These are phyloP conservation scores for Cochlearius cochlearius DNA, from an alignment of 2,113 vertebrate species.

Conservation along the genomic window DNA sequence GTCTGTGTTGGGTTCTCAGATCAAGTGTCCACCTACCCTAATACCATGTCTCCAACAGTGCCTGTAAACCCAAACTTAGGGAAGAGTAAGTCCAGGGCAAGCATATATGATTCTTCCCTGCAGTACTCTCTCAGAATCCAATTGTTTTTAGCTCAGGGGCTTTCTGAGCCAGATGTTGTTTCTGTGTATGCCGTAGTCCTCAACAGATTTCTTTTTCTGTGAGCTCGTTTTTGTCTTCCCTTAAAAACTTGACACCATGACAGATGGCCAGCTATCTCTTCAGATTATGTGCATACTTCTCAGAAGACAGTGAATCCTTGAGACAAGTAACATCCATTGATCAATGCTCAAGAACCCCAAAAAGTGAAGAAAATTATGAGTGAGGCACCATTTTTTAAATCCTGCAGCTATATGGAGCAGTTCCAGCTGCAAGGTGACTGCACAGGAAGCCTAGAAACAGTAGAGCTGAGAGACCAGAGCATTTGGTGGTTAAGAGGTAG, in stretches of 20 bases:
- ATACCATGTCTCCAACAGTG: neutral
- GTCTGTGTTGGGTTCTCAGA: neutral
- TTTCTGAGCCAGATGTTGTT: neutral
- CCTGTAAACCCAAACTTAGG: neutral
- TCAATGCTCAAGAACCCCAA: neutral
- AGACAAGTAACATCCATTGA: neutral
- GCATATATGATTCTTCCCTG: neutral
- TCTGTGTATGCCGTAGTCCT: neutral
- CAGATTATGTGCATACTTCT: neutral
- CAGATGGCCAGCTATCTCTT: conserved; percentile 9
- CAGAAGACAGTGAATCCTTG: conserved; percentile 3
- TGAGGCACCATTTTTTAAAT: neutral
- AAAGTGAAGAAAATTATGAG: neutral
- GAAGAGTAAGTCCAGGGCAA: neutral
- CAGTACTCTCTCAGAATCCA: neutral
- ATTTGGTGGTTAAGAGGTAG: neutral
- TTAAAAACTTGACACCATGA: neutral
- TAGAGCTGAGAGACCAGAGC: neutral
- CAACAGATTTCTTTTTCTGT: neutral
- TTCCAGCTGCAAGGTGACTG: neutral
- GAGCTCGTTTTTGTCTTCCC: neutral
- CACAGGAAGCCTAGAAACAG: neutral
- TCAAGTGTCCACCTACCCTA: neutral
- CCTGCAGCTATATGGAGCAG: neutral
- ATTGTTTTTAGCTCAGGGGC: neutral